Evolutionary conservation across 2,113 vertebrate genomes (phyloP).

Genomic region (Solenodon paradoxus): DNA sequence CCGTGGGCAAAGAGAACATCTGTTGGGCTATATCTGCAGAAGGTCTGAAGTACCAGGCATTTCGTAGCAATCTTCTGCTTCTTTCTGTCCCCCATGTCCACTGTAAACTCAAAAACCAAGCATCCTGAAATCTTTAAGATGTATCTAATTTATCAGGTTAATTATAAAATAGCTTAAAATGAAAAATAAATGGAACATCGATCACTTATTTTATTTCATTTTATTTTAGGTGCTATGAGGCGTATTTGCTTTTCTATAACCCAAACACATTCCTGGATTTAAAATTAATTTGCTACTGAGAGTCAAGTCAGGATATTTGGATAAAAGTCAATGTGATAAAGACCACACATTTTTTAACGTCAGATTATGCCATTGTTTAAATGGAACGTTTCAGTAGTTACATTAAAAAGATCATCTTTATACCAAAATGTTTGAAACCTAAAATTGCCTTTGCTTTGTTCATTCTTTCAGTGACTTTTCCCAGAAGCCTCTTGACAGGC

Average conservation of each 20-base stretch:
- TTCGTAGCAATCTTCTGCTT: not conserved
- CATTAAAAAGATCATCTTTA: slow-evolving; percentile 36
- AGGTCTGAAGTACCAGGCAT: not conserved
- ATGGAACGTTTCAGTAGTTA: slow-evolving; percentile 10
- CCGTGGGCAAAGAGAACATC: not conserved
- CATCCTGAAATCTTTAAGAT: not conserved
- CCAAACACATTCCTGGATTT: slow-evolving; percentile 14
- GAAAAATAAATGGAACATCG: not conserved
- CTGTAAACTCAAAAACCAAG: not conserved
- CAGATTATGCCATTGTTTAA: slow-evolving; percentile 22
- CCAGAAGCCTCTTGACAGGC: slow-evolving; percentile 27
- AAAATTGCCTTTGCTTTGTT: slow-evolving; percentile 38
- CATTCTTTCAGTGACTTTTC: slow-evolving; percentile 7
- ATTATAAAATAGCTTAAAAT: slow-evolving; percentile 16
- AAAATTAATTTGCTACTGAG: slow-evolving; percentile 36
- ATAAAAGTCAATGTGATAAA: slow-evolving; percentile 44
- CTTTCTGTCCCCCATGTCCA: not conserved
- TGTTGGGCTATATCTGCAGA: not conserved
- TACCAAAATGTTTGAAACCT: not conserved
- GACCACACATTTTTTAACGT: slow-evolving; percentile 7
- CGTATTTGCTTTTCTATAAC: slow-evolving; percentile 29
- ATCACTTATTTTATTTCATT: too few species aligned
- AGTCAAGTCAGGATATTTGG: slow-evolving; percentile 31
- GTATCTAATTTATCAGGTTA: not conserved
- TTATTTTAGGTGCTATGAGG: not conserved